Base-by-base conservation (phyloP, 2,797 vertebrate genomes). In the Synanceia verrucosa region DNA sequence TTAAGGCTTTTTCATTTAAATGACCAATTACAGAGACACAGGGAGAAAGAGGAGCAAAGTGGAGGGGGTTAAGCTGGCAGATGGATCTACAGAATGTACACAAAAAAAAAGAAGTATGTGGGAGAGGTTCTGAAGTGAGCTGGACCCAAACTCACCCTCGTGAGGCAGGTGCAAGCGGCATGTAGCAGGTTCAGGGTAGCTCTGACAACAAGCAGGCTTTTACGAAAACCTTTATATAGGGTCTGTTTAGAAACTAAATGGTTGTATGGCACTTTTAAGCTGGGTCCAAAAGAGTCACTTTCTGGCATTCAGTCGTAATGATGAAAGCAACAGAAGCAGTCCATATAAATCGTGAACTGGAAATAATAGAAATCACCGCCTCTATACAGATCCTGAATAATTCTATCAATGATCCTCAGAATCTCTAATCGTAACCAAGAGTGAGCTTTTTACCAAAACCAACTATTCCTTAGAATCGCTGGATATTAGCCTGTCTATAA, bases 1-100 rank as follows among this genome's bases (percentile, higher is more conserved):
- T 85, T 29, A 78, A 90, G 70, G 72, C 83, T 82, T 89, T 88
- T 91, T 85, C 77, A 87, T 89, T 85, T 86, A 93, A 94, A 95
- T 93, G 82, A 89, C 76, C 87, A 93, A 89, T 89, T 86, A 88
- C 84, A 86, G 79, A 76, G 81, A 87, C 70, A 66, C 37, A 18
- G 50, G 39, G 55, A 62, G 31, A 52, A 29, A 78, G 73, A 80
- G 56, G 64, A 60, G 52, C 43, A 53, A 62, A 52, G 70, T 18
- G 71, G 62, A 78, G 65, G 63, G 77, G 73, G 48, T n/a, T 64
- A 44, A 71, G 76, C 65, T 13, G 16, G 52, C 83, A 83, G 82
- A 85, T 85, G 84, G 80, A 88, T 76, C 31, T 28, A 51, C 55
- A 60, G 37, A 78, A 77, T 58, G 73, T 55, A 78, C 51, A 82